phyloP scores from a whole-genome alignment of 2,797 vertebrate species.

The Crypturellus tataupa region DNA sequence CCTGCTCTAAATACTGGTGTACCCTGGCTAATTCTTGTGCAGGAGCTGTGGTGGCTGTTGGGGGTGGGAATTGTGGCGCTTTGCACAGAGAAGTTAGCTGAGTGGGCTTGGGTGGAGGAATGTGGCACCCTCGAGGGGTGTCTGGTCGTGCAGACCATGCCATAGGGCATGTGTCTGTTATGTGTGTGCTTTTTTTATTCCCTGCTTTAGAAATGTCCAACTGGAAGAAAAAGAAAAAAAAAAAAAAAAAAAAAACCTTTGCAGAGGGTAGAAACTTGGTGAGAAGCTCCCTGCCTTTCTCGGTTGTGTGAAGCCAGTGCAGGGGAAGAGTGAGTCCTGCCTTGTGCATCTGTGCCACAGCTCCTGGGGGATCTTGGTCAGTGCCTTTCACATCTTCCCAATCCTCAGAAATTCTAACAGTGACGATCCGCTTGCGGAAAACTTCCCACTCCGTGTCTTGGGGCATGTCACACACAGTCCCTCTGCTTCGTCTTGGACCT shows the following conservation, averaged over 20 bases:
- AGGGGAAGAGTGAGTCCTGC: neutral
- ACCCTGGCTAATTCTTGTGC: neutral
- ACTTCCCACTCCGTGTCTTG: neutral
- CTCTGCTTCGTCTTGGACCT: neutral
- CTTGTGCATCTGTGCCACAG: accelerated
- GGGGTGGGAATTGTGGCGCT: neutral
- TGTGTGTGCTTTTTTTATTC: neutral
- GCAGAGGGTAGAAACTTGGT: neutral
- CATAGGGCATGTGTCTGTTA: neutral
- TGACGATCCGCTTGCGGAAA: neutral
- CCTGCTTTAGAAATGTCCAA: neutral
- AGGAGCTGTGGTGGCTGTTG: neutral
- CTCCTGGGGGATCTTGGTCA: accelerated
- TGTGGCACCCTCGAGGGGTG: neutral
- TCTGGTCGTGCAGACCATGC: accelerated
- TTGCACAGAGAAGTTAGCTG: neutral
- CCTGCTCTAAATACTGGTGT: neutral
- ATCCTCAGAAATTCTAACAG: neutral
- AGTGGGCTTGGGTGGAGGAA: neutral
- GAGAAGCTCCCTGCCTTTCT: neutral
- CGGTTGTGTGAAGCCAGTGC: neutral
- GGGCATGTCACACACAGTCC: neutral
- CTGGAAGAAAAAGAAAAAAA: accelerated
- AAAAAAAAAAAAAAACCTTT: neutral
- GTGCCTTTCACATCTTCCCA: neutral